Percentiles rank a stretch among this genome's conserved stretches.
These are phyloP conservation scores for Mesorhabditis sp. DNA, from an alignment of 2,888 invertebrate genomes.

Conservation along the genomic window DNA sequence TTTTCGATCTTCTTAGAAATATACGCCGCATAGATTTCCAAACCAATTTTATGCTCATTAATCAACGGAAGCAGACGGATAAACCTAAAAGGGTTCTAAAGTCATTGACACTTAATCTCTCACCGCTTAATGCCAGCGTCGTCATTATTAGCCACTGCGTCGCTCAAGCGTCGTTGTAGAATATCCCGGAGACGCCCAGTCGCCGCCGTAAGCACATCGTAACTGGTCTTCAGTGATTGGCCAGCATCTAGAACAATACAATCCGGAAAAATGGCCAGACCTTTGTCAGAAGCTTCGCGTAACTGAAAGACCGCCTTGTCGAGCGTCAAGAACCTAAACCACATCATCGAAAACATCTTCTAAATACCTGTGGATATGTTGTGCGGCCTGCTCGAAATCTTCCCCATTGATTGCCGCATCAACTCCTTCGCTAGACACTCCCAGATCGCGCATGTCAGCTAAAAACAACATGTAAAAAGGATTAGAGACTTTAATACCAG, in stretches of 20 bases:
- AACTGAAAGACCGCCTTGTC: slow-evolving; percentile 56
- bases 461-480: background rate
- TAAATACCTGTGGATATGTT: slow-evolving; percentile 77
- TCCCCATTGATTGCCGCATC: slow-evolving; percentile 86
- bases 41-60: slow-evolving; percentile 83
- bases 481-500: slow-evolving; percentile 64
- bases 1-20: slow-evolving; percentile 61
- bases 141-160: slow-evolving; percentile 82
- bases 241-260: slow-evolving; percentile 37
- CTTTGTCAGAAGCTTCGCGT: slow-evolving; percentile 39
- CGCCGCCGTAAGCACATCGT: slow-evolving; percentile 66
- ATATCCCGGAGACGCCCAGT: slow-evolving; percentile 61
- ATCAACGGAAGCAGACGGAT: slow-evolving; percentile 94
- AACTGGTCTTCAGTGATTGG: slow-evolving; percentile 69
- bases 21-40: slow-evolving; percentile 81
- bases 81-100: slow-evolving; percentile 62
- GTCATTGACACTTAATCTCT: background rate
- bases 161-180: slow-evolving; percentile 79
- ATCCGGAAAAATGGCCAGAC: slow-evolving; percentile 10
- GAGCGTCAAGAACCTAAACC: slow-evolving; percentile 47
- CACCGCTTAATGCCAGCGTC: slow-evolving; percentile 79
- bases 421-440: slow-evolving; percentile 86
- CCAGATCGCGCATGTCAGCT: slow-evolving; percentile 48
- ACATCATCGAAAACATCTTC: background rate
- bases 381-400: slow-evolving; percentile 93